Percentiles rank a stretch among this genome's conserved stretches.
phyloP scores from a whole-genome alignment of 2,113 vertebrate species.

The Pantherophis guttatus region DNA sequence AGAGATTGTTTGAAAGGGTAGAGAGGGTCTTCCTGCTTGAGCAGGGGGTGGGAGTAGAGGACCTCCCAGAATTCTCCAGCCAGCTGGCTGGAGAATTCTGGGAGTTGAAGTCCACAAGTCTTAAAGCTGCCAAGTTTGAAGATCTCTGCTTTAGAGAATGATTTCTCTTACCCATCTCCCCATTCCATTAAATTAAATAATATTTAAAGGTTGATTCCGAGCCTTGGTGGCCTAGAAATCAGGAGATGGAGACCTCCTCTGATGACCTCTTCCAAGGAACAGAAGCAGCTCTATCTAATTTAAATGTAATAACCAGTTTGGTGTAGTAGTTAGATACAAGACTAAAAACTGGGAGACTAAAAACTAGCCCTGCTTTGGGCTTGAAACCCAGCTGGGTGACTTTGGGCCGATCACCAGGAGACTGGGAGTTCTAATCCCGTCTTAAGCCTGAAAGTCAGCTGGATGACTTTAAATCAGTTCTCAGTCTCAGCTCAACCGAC shows the following conservation, averaged over 20 bases:
- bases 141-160: too few relatives aligned
- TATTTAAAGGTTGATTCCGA: not conserved
- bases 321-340: not conserved
- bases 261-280: constrained; percentile 98
- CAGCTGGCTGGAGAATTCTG: too few relatives aligned
- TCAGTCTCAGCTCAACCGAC: not conserved
- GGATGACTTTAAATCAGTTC: not conserved
- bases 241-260: constrained; percentile 71
- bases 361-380: not conserved
- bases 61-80: too few relatives aligned
- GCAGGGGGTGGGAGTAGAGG: too few relatives aligned
- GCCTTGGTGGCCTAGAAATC: not conserved
- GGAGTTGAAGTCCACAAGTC: too few relatives aligned
- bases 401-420: not conserved
- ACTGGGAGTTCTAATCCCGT: not conserved
- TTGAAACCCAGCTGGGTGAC: not conserved
- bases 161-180: not conserved
- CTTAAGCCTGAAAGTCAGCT: not conserved
- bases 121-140: too few relatives aligned
- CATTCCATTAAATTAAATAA: not conserved
- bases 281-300: constrained; percentile 68
- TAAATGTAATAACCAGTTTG: not conserved
- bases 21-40: too few relatives aligned
- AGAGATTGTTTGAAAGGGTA: too few relatives aligned
- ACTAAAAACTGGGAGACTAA: not conserved